Conservation (phyloP, 1,140 invertebrate genomes). For the Drosophila santomea region DNA sequence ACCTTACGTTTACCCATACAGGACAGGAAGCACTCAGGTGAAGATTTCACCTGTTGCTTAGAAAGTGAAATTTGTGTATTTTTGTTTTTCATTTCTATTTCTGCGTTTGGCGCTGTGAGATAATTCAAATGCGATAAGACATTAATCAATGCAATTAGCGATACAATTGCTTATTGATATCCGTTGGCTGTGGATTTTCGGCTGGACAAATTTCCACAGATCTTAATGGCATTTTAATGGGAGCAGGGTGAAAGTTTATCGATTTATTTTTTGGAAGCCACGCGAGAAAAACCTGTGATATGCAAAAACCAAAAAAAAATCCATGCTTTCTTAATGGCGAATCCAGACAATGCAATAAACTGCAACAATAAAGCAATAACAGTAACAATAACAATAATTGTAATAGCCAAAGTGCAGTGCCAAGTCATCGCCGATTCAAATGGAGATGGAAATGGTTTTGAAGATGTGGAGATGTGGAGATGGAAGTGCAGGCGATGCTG, state of each 20-base stretch:
- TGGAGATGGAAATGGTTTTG: neutral
- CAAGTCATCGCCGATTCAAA: slow-evolving; percentile 34
- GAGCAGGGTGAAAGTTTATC: slow-evolving; percentile 51
- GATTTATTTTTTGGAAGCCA: slow-evolving; percentile 51
- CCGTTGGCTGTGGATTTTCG: slow-evolving; percentile 11
- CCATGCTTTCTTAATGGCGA: slow-evolving; percentile 31
- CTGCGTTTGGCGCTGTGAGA: slow-evolving; percentile 8
- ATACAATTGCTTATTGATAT: slow-evolving; percentile 42
- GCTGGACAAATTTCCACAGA: slow-evolving; percentile 29
- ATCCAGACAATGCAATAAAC: slow-evolving; percentile 53
- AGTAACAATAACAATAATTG: slow-evolving; percentile 55
- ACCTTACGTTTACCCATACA: slow-evolving; percentile 13
- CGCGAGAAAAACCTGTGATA: slow-evolving; percentile 35
- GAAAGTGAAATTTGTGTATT: slow-evolving; percentile 42
- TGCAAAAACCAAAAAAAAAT: slow-evolving; percentile 16
- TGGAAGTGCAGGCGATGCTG: neutral
- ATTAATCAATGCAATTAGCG: slow-evolving; percentile 46
- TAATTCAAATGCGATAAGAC: slow-evolving; percentile 29
- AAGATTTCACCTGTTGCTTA: slow-evolving; percentile 46
- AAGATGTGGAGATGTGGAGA: neutral
- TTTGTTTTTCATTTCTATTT: slow-evolving; percentile 10
- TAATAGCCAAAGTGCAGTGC: slow-evolving; percentile 51
- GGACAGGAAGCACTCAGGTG: slow-evolving; percentile 37
- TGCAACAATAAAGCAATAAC: slow-evolving; percentile 55
- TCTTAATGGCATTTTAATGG: slow-evolving; percentile 53